These are phyloP conservation scores for Hartigia nigra DNA, from an alignment of 2,888 invertebrate genomes.

Conservation along the genomic window DNA sequence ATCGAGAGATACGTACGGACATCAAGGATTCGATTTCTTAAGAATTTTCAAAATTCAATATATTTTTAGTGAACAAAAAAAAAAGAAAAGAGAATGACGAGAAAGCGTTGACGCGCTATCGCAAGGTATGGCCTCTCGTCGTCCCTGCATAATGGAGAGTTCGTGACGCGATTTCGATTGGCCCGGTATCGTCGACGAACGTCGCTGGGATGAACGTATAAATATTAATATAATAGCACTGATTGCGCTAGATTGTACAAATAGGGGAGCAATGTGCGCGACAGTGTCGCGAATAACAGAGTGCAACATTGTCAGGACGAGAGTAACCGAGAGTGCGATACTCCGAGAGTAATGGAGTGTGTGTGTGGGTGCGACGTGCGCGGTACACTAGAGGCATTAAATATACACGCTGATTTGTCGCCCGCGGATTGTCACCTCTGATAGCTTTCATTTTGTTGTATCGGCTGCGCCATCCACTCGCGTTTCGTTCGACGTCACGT, in stretches of 20 bases:
- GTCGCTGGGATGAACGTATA: constrained; percentile 36
- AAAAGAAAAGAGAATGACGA: background rate
- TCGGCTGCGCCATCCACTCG: constrained; percentile 19
- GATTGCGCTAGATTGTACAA: constrained; percentile 51
- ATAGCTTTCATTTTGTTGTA: constrained; percentile 61
- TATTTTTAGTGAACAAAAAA: too few relatives aligned
- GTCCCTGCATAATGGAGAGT: constrained; percentile 5
- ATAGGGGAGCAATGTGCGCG: constrained; percentile 21
- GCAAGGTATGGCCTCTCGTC: background rate
- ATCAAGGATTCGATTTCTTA: too few relatives aligned
- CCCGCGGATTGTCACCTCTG: constrained; percentile 63
- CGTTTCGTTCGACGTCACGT: background rate
- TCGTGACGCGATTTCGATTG: constrained; percentile 7
- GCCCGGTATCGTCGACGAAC: constrained; percentile 7
- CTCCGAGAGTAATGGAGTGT: background rate
- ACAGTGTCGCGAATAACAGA: background rate
- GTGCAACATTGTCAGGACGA: background rate
- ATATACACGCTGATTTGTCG: constrained; percentile 65
- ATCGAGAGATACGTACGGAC: too few relatives aligned
- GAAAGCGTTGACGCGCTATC: background rate
- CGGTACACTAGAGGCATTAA: constrained; percentile 54
- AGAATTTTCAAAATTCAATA: too few relatives aligned
- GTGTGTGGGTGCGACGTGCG: constrained; percentile 6
- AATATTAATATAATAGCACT: constrained; percentile 58
- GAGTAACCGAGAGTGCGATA: constrained; percentile 4